Evolutionary conservation across 2,113 vertebrate genomes (phyloP).

Genomic region (Dromas ardeola): DNA sequence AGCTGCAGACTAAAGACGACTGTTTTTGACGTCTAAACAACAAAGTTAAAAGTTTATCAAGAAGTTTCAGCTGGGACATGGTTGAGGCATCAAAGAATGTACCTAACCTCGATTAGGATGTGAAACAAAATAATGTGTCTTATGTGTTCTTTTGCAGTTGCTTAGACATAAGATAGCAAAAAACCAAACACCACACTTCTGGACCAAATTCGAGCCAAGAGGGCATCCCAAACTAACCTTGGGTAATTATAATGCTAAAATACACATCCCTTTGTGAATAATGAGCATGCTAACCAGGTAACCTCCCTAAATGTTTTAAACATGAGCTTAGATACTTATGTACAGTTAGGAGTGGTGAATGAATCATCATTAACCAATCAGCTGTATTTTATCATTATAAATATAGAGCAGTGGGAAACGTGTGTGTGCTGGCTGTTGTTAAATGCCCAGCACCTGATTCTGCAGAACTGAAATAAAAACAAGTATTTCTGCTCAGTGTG

Average conservation of each 20-base stretch:
- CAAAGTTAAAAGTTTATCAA: background rate
- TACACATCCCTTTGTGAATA: background rate
- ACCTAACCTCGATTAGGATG: background rate
- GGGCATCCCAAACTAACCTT: background rate
- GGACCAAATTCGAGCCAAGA: background rate
- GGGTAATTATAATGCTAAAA: background rate
- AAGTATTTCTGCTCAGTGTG: background rate
- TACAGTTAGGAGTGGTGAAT: background rate
- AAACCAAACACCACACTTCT: background rate
- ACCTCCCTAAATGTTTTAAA: background rate
- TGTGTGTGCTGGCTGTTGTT: background rate
- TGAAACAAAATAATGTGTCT: background rate
- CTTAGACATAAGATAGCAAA: background rate
- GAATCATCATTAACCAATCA: background rate
- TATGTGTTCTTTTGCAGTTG: background rate
- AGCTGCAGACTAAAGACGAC: background rate
- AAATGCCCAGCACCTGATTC: background rate
- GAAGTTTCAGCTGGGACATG: background rate
- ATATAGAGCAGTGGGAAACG: background rate
- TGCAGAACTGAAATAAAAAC: background rate
- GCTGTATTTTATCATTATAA: background rate
- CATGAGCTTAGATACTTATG: background rate
- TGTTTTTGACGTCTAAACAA: background rate
- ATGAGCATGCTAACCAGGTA: background rate
- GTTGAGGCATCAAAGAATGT: background rate